Conservation (phyloP, 2,113 vertebrate genomes). For the Caretta caretta region DNA sequence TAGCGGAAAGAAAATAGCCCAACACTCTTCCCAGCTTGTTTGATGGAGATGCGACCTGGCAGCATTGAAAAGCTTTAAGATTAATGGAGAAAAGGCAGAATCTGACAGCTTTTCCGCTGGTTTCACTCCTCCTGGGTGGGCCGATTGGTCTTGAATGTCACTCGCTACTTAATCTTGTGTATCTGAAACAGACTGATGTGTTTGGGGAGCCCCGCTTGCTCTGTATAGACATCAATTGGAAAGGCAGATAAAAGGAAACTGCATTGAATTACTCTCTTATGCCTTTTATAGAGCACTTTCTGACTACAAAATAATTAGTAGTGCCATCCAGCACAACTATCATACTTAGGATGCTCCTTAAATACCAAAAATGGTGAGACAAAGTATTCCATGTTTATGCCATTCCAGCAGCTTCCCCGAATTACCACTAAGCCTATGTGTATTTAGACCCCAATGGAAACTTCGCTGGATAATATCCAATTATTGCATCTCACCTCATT, state of each 20-base stretch:
- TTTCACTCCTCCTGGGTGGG: conserved; percentile 97
- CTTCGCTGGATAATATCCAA: conserved; percentile 43
- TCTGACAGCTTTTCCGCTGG: conserved; percentile 97
- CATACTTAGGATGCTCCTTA: conserved; percentile 38
- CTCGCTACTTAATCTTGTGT: conserved; percentile 99
- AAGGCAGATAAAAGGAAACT: conserved; percentile 84
- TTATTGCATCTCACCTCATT: conserved; percentile 49
- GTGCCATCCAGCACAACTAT: conserved; percentile 66
- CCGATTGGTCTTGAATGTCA: conserved; percentile 99
- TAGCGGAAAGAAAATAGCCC: conserved; percentile 74
- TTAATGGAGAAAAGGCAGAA: conserved; percentile 95
- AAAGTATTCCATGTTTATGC: conserved; percentile 44
- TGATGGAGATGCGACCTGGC: conserved; percentile 97
- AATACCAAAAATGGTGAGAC: conserved; percentile 33
- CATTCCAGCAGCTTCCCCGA: conserved; percentile 45
- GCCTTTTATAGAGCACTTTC: conserved; percentile 82
- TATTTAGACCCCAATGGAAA: conserved; percentile 58
- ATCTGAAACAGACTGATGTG: conserved; percentile 93
- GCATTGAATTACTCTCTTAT: conserved; percentile 82
- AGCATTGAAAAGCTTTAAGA: conserved; percentile 95
- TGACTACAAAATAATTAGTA: conserved; percentile 83
- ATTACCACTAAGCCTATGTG: conserved; percentile 24
- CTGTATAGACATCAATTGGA: conserved; percentile 88
- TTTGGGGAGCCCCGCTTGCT: conserved; percentile 84
- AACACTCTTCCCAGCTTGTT: conserved; percentile 83